Conservation (phyloP, 2,113 vertebrate genomes). For the Pseudonaja textilis region DNA sequence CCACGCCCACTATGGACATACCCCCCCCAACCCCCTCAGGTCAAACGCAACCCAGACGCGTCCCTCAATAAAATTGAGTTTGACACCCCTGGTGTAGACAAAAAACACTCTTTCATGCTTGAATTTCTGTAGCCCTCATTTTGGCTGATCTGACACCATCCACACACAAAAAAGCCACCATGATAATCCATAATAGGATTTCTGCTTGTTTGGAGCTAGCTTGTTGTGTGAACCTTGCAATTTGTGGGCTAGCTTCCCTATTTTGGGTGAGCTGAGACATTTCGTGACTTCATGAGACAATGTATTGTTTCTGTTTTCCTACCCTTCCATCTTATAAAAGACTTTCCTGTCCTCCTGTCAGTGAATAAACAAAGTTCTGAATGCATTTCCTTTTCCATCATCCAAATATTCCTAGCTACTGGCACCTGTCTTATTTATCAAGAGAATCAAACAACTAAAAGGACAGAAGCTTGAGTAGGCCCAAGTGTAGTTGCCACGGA, state of each 20-base stretch:
- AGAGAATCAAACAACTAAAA: conserved; percentile 23
- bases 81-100: neutral
- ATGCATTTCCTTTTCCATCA: conserved; percentile 3
- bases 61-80: too few relatives aligned
- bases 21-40: too few relatives aligned
- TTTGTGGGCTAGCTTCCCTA: neutral
- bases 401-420: conserved; percentile 7
- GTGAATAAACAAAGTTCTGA: neutral
- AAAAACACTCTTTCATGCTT: neutral
- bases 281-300: neutral
- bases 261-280: neutral
- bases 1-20: too few relatives aligned
- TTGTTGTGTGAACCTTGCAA: neutral
- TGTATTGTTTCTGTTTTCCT: neutral
- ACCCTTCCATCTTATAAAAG: neutral
- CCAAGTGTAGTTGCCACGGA: conserved; percentile 34
- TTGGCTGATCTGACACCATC: neutral
- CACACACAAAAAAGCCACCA: neutral
- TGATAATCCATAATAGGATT: neutral
- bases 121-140: neutral
- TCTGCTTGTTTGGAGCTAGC: neutral
- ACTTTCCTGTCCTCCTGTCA: neutral
- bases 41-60: too few relatives aligned
- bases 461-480: conserved; percentile 30
- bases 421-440: conserved; percentile 23